phyloP scores from a whole-genome alignment of 2,797 vertebrate species.

The Hafferia zeledoni region DNA sequence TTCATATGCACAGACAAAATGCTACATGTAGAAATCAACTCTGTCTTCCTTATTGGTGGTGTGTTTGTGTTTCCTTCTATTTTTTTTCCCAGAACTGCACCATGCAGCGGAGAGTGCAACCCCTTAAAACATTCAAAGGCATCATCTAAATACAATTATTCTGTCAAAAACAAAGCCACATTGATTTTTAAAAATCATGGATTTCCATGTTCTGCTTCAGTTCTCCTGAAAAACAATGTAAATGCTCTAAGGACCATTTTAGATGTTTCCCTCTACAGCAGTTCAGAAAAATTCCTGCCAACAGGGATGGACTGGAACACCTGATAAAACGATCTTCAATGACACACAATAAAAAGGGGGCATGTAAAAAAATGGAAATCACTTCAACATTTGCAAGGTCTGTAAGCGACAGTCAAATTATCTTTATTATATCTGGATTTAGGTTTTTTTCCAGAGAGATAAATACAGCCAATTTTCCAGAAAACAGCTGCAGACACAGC shows the following conservation, averaged over 20 bases:
- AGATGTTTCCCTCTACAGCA: constrained; percentile 29
- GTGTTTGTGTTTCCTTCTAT: neutral
- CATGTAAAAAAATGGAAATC: constrained; percentile 22
- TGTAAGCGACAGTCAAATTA: constrained; percentile 35
- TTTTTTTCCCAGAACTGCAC: constrained; percentile 16
- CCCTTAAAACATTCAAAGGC: neutral
- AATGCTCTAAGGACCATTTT: neutral
- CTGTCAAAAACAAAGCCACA: neutral
- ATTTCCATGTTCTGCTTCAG: constrained; percentile 32
- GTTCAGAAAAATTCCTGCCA: constrained; percentile 43
- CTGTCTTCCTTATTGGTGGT: neutral
- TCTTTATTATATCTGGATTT: neutral
- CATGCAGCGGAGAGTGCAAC: neutral
- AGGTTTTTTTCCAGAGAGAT: neutral
- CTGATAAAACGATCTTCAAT: constrained; percentile 50
- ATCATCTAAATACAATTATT: neutral
- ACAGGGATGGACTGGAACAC: constrained; percentile 18
- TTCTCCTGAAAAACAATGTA: neutral
- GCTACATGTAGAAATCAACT: constrained; percentile 3
- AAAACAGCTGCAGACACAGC: constrained; percentile 48
- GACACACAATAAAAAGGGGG: constrained; percentile 28
- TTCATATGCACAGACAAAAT: constrained; percentile 52
- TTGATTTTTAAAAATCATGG: neutral
- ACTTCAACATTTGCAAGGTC: constrained; percentile 21
- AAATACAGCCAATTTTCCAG: constrained; percentile 53